Conservation (phyloP, 2,888 invertebrate genomes). For the Campoplex nolae region DNA sequence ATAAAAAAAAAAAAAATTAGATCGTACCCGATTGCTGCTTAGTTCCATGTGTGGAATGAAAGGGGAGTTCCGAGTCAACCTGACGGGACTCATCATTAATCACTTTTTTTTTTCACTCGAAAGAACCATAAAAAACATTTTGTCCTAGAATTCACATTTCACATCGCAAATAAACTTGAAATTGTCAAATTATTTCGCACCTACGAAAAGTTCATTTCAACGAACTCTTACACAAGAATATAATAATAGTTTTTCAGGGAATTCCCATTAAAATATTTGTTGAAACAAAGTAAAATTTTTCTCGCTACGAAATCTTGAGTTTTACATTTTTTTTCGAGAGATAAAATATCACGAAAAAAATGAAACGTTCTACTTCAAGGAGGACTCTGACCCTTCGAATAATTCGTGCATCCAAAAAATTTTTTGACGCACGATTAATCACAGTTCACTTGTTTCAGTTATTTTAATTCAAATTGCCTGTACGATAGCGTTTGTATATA, state of each 20-base stretch:
- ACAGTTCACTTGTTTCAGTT: background rate
- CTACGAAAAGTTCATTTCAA: background rate
- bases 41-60: background rate
- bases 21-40: slow-evolving; percentile 21
- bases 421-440: background rate
- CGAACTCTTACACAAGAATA: background rate
- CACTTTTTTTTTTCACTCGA: background rate
- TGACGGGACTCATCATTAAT: background rate
- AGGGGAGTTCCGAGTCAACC: background rate
- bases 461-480: background rate
- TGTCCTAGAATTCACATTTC: background rate
- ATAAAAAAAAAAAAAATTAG: slow-evolving; percentile 12
- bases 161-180: background rate
- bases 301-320: background rate
- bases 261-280: background rate
- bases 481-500: background rate
- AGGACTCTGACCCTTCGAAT: too few relatives aligned
- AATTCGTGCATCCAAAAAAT: background rate
- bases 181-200: background rate
- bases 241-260: background rate
- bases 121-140: background rate
- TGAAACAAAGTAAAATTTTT: background rate
- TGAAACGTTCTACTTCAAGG: background rate
- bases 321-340: background rate
- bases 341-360: background rate